A percentile compares a stretch with the other conserved stretches of the same genome.
Conservation (phyloP, 2,113 vertebrate species). For the Tonatia bakeri region DNA sequence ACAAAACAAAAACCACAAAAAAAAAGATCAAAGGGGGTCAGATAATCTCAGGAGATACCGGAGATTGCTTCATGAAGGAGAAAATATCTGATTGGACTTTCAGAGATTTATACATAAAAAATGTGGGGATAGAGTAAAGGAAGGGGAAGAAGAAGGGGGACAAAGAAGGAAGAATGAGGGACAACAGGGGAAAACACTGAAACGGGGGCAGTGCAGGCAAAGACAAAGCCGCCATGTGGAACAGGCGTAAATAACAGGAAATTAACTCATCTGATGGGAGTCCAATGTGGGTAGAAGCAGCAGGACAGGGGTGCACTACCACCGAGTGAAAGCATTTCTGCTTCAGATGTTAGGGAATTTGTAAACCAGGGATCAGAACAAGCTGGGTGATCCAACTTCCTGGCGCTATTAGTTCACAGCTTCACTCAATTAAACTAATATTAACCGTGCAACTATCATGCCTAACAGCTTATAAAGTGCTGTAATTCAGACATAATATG, state of each 20-base stretch:
- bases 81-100: neutral
- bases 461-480: neutral
- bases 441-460: neutral
- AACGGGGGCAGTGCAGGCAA: neutral
- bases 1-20: neutral
- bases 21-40: neutral
- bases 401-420: neutral
- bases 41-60: neutral
- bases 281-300: neutral
- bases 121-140: neutral
- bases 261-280: neutral
- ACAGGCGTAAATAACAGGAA: neutral
- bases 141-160: neutral
- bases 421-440: neutral
- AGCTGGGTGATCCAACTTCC: neutral
- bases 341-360: neutral
- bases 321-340: neutral
- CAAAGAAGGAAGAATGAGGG: neutral
- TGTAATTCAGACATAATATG: neutral
- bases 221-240: neutral
- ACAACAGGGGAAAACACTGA: neutral
- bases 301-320: neutral
- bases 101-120: neutral
- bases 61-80: neutral
- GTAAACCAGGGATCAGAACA: neutral